A percentile compares a stretch with the other conserved stretches of the same genome.
Conservation (phyloP, 2,113 vertebrate genomes). For the Chaetorhynchus papuensis region DNA sequence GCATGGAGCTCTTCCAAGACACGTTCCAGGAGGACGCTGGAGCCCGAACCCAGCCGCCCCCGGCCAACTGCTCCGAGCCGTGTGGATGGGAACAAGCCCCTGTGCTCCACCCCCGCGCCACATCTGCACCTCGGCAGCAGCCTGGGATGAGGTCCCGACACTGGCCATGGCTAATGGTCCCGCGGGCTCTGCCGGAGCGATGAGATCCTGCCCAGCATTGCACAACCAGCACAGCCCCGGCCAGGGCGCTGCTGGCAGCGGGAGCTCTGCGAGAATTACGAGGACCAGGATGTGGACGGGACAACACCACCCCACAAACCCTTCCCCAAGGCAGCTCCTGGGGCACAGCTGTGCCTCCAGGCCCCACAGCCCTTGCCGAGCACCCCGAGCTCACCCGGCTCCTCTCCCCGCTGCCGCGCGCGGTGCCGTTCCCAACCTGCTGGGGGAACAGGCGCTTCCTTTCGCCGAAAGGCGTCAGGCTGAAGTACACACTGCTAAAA, state of each 20-base stretch:
- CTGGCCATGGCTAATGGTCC: neutral
- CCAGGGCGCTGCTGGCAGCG: neutral
- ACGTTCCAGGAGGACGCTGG: neutral
- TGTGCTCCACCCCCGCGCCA: neutral
- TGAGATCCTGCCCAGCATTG: neutral
- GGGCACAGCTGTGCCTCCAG: neutral
- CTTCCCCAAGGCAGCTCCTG: neutral
- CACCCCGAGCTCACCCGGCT: neutral
- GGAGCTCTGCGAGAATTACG: fast-evolving
- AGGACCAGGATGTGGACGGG: neutral
- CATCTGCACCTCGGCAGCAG: neutral
- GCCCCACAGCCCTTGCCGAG: fast-evolving
- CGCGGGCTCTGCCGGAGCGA: neutral
- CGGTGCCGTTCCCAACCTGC: neutral
- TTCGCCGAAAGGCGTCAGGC: neutral
- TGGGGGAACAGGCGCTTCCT: neutral
- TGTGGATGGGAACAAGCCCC: neutral
- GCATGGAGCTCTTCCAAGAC: neutral
- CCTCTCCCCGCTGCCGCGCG: neutral
- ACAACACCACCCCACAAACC: neutral
- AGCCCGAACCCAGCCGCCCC: neutral
- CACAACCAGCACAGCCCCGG: neutral
- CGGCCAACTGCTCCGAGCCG: neutral
- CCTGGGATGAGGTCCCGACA: neutral
- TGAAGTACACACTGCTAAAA: neutral